Evolutionary conservation across 2,888 invertebrate genomes (phyloP).

Genomic region (Nomada flava): DNA sequence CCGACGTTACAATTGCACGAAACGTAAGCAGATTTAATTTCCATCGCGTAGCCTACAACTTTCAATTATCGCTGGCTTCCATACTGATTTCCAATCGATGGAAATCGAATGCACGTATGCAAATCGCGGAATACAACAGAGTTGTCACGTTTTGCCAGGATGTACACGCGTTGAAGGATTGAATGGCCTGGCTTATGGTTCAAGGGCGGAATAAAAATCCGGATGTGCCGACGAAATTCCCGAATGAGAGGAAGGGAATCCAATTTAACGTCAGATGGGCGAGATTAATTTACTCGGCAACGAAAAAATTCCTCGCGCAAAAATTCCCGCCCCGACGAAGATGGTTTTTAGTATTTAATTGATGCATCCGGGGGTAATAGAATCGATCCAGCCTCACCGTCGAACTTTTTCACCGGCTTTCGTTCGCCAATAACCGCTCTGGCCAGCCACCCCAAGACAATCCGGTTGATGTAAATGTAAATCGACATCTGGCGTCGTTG

Average conservation of each 20-base stretch:
- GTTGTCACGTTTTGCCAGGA: conserved; percentile 20
- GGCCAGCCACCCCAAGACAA: background rate
- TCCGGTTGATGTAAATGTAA: conserved; percentile 41
- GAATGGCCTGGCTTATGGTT: background rate
- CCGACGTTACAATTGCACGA: background rate
- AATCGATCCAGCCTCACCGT: background rate
- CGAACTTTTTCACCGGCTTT: background rate
- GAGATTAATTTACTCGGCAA: background rate
- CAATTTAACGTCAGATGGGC: background rate
- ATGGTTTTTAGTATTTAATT: background rate
- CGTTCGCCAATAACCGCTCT: background rate
- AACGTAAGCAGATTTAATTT: conserved; percentile 34
- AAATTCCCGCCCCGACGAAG: background rate
- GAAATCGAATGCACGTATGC: conserved; percentile 59
- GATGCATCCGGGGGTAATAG: background rate
- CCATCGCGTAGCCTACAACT: conserved; percentile 8
- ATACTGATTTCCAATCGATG: conserved; percentile 61
- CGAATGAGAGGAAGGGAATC: background rate
- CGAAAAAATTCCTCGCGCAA: background rate
- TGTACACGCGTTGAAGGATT: background rate
- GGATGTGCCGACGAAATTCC: conserved; percentile 6
- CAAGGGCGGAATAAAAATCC: conserved; percentile 4
- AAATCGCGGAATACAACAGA: conserved; percentile 34
- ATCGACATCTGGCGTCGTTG: conserved; percentile 44
- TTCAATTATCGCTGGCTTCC: conserved; percentile 47